These are phyloP conservation scores for Myotis pilosus DNA, from an alignment of 2,797 vertebrate genomes.

Conservation along the genomic window DNA sequence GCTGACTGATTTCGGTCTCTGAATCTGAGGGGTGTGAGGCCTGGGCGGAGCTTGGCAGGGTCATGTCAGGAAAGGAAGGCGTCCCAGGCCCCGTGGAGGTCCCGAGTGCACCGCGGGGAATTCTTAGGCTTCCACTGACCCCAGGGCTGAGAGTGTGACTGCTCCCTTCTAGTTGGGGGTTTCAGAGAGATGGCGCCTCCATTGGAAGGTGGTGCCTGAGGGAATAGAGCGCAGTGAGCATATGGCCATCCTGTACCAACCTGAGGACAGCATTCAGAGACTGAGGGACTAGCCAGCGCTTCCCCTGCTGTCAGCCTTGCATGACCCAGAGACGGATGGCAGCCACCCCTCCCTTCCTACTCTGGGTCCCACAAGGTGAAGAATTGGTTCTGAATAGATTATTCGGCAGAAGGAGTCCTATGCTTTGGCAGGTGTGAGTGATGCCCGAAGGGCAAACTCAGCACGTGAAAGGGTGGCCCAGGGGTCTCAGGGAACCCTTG, in stretches of 20 bases:
- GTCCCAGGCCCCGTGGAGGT: too few relatives aligned
- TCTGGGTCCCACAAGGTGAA: background rate
- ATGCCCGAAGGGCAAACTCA: background rate
- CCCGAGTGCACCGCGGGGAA: fast-evolving
- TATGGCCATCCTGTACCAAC: background rate
- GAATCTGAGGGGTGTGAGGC: background rate
- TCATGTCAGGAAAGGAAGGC: background rate
- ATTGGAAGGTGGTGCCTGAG: background rate
- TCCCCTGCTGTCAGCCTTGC: background rate
- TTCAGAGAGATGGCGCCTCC: too few relatives aligned
- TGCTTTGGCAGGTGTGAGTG: background rate
- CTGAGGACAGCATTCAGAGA: background rate
- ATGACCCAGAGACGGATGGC: background rate
- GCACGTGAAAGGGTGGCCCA: background rate
- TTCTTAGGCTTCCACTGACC: background rate
- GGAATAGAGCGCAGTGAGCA: too few relatives aligned
- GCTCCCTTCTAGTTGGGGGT: too few relatives aligned
- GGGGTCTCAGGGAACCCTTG: background rate
- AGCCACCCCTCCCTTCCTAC: background rate
- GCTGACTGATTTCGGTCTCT: background rate
- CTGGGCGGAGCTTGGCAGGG: background rate
- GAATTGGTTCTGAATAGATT: background rate
- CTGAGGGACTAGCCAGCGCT: background rate
- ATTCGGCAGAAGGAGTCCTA: background rate
- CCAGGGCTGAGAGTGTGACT: too few relatives aligned